Evolutionary conservation across 2,797 vertebrate species (phyloP), one percentile per base, ranked within the genome.

Genomic region (Anguilla megastoma): DNA sequence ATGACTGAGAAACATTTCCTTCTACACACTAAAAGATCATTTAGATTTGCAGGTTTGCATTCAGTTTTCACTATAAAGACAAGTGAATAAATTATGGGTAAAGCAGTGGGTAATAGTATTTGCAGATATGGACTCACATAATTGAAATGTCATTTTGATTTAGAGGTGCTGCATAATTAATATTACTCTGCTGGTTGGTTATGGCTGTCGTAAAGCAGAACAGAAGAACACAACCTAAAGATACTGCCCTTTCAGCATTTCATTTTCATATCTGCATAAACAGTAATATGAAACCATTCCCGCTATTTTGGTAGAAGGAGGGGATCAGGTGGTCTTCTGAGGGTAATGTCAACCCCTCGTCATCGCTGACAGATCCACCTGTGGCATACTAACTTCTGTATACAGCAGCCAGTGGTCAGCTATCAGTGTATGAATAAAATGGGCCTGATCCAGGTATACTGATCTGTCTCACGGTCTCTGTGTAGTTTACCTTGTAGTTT

Each of bases 71-170:
- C 56, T 16, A 58, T 58, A 58, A 58, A 58, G 16, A 58, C 56
- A 2, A 58, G 56, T 58, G 56, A 58, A 58, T 58, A 16, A 58
- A 69, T 69, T 69, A 69, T 69, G 63, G 63, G n/a, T n/a, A 27
- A 69, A 69, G 24, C 63, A 69, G 63, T 14, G n/a, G 63, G 63
- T 2, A n/a, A 69, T 69, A 58, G 56, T 58, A 58, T 58, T 58
- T 58, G 56, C 56, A 18, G 56, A 58, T 58, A 58, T 58, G 16
- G 56, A 58, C 16, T 58, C 14, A 16, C 14, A 16, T 69, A 69
- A 69, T 69, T n/a, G n/a, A 69, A 69, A n/a, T 69, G 63, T 69
- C 63, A 69, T 69, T 69, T 69, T 69, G 24, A 69, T 69, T 69
- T 27, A 69, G n/a, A 69, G 56, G 56, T 18, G 16, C 56, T 58